Conservation (phyloP, 1,140 invertebrate species). For the Drosophila elegans region DNA sequence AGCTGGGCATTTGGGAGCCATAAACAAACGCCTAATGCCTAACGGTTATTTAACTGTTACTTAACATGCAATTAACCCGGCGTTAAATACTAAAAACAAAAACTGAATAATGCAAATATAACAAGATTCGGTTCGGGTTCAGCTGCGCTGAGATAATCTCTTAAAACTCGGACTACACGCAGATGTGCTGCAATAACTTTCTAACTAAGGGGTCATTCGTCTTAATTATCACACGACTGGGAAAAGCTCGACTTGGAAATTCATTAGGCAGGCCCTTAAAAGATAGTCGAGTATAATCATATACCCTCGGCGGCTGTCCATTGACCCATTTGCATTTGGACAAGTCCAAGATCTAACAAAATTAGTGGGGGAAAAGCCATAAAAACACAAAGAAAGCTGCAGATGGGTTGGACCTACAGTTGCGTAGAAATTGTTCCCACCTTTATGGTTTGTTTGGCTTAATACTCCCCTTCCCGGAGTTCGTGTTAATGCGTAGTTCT, state of each 20-base stretch:
- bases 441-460: conserved; percentile 61
- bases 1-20: conserved; percentile 52
- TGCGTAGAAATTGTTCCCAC: conserved; percentile 75
- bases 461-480: conserved; percentile 26
- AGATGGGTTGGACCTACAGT: conserved; percentile 15
- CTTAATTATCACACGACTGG: conserved; percentile 76
- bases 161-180: conserved; percentile 25
- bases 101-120: conserved; percentile 71
- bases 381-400: conserved; percentile 52
- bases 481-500: conserved; percentile 39
- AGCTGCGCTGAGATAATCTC: conserved; percentile 53
- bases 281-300: conserved; percentile 39
- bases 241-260: conserved; percentile 58
- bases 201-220: conserved; percentile 74
- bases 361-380: conserved; percentile 54
- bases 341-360: conserved; percentile 33
- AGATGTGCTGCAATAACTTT: conserved; percentile 79
- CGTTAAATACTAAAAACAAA: conserved; percentile 48
- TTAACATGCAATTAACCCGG: conserved; percentile 78
- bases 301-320: conserved; percentile 44
- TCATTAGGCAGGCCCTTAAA: conserved; percentile 61
- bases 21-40: conserved; percentile 36
- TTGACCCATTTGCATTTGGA: conserved; percentile 70
- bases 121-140: conserved; percentile 46
- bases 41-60: conserved; percentile 76